phyloP scores from a whole-genome alignment of 1,140 invertebrate species.

The Elymnias hypermnestra region DNA sequence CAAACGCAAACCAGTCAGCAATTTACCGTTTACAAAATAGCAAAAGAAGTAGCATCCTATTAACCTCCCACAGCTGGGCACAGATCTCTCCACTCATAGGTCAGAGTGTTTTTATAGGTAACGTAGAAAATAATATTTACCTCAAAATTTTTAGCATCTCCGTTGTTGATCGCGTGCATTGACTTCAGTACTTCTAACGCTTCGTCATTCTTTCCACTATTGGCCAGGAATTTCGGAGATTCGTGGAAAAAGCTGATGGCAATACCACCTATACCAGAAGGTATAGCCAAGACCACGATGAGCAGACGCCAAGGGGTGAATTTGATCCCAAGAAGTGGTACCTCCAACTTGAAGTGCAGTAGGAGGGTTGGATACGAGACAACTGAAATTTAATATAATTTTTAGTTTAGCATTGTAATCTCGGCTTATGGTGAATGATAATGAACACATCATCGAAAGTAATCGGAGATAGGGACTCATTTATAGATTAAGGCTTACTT shows the following conservation, averaged over 20 bases:
- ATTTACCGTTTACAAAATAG: no score
- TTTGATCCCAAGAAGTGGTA: constrained; percentile 54
- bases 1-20: no score
- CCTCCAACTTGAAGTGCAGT: constrained; percentile 53
- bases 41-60: no score
- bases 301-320: constrained; percentile 83
- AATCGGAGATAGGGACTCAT: neutral
- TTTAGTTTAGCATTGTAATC: neutral
- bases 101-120: no score
- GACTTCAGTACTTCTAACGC: constrained; percentile 75
- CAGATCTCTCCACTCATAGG: no score
- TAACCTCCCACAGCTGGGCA: no score
- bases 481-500: constrained; percentile 22
- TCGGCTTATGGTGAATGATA: no score
- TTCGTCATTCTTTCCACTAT: constrained; percentile 75
- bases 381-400: constrained; percentile 36
- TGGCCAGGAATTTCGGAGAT: constrained; percentile 82
- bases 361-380: constrained; percentile 59
- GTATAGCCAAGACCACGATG: constrained; percentile 78
- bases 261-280: constrained; percentile 78
- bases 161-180: constrained; percentile 75
- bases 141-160: constrained; percentile 33
- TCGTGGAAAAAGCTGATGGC: constrained; percentile 81
- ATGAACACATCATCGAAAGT: no score
- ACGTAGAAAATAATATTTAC: constrained; percentile 37